A percentile compares a stretch with the other conserved stretches of the same genome.
These are phyloP conservation scores for Spisula subtruncata DNA, from an alignment of 2,888 invertebrate genomes.

Conservation along the genomic window DNA sequence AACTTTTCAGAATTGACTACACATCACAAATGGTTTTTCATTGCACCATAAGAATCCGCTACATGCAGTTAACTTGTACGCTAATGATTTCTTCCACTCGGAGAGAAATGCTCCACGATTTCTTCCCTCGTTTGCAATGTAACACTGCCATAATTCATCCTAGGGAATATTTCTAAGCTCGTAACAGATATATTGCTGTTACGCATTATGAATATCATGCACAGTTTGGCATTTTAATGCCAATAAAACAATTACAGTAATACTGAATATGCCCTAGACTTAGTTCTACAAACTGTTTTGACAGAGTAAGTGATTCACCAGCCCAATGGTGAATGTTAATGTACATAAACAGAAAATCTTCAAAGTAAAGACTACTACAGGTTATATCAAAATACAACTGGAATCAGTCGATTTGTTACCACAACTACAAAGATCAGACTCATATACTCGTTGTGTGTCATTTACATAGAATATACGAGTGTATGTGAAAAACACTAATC, in stretches of 20 bases:
- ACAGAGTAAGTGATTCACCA: conserved; percentile 59
- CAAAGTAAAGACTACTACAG: conserved; percentile 42
- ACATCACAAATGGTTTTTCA: conserved; percentile 24
- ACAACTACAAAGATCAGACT: neutral
- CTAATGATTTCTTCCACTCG: conserved; percentile 1
- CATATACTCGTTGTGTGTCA: neutral
- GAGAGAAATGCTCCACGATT: conserved; percentile 5
- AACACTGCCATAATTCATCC: conserved; percentile 34
- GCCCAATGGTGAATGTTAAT: conserved; percentile 12
- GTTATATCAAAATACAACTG: conserved; percentile 36
- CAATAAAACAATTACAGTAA: conserved; percentile 60
- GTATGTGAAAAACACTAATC: neutral
- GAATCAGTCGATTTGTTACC: neutral
- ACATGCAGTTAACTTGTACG: conserved; percentile 3
- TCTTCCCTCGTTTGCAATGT: conserved; percentile 22
- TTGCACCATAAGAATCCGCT: conserved; percentile 11
- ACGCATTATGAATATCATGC: conserved; percentile 52
- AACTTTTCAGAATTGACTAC: conserved; percentile 11
- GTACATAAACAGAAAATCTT: conserved; percentile 53
- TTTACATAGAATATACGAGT: conserved; percentile 1
- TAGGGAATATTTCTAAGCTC: conserved; percentile 6
- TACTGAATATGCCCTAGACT: conserved; percentile 43
- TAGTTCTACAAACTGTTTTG: conserved; percentile 60
- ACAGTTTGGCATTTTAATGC: conserved; percentile 57
- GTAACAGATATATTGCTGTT: conserved; percentile 26